Evolutionary conservation across 1,140 invertebrate species (phyloP).

Genomic region (Adelges cooleyi): DNA sequence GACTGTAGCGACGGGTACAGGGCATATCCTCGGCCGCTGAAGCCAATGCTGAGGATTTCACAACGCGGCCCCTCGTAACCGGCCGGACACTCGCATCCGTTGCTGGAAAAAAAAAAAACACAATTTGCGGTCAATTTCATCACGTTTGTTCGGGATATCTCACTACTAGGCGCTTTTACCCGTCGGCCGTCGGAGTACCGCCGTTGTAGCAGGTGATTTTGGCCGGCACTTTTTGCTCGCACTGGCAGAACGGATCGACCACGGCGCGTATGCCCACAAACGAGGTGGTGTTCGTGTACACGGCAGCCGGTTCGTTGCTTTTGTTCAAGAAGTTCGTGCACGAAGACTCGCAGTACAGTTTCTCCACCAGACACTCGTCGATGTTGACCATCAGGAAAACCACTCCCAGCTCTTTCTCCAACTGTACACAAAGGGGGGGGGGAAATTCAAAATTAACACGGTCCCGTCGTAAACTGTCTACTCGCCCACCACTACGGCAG

Average conservation of each 20-base stretch:
- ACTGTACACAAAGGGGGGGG: slow-evolving; percentile 38
- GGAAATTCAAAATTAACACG: slow-evolving; percentile 3
- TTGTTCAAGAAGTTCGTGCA: slow-evolving; percentile 61
- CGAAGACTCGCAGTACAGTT: slow-evolving; percentile 53
- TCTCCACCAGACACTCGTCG: slow-evolving; percentile 70
- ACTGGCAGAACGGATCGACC: slow-evolving; percentile 62
- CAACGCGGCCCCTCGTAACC: slow-evolving; percentile 79
- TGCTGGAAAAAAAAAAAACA: slow-evolving; percentile 26
- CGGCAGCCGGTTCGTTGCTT: slow-evolving; percentile 56
- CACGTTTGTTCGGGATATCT: too few relatives aligned
- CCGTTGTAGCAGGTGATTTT: slow-evolving; percentile 53
- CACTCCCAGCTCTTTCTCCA: slow-evolving; percentile 57
- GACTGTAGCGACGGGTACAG: slow-evolving; percentile 70
- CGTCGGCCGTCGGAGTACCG: slow-evolving; percentile 44
- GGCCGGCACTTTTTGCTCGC: slow-evolving; percentile 38
- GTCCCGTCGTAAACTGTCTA: background rate
- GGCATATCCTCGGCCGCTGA: slow-evolving; percentile 75
- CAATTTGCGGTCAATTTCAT: background rate
- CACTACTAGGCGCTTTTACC: too few relatives aligned
- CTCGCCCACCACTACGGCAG: too few relatives aligned
- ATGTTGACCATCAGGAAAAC: slow-evolving; percentile 74
- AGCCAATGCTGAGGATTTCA: slow-evolving; percentile 75
- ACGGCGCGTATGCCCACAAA: slow-evolving; percentile 77
- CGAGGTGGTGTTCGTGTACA: slow-evolving; percentile 79
- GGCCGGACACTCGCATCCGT: slow-evolving; percentile 48